Conservation (phyloP, 2,888 invertebrate genomes). For the Diarsia mendica region DNA sequence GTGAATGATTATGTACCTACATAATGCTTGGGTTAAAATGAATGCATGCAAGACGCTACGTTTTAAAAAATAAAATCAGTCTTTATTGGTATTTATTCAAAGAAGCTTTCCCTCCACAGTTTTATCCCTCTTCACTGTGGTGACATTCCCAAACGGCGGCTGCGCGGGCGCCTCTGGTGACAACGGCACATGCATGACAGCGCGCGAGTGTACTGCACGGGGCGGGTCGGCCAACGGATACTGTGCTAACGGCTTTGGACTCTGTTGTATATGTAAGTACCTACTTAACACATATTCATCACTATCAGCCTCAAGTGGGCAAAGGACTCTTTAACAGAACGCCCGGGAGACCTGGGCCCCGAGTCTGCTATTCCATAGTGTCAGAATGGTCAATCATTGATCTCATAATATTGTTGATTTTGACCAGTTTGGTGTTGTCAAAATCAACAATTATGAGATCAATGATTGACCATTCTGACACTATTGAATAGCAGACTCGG, state of each 20-base stretch:
- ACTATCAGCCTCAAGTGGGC: background rate
- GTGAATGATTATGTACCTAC: too few species aligned
- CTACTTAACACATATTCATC: background rate
- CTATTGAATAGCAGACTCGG: too few species aligned
- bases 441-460: too few species aligned
- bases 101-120: slow-evolving; percentile 86
- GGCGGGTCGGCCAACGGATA: slow-evolving; percentile 94
- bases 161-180: slow-evolving; percentile 94
- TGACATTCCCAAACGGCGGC: slow-evolving; percentile 94
- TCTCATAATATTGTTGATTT: too few species aligned
- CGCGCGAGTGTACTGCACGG: slow-evolving; percentile 92
- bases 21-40: too few species aligned
- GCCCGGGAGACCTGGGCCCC: background rate
- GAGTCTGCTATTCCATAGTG: too few species aligned
- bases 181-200: slow-evolving; percentile 94
- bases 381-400: too few species aligned
- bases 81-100: background rate
- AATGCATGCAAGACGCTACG: too few species aligned
- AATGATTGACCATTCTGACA: too few species aligned
- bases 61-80: too few species aligned
- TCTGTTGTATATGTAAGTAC: slow-evolving; percentile 94
- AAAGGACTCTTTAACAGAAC: background rate
- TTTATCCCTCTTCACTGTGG: slow-evolving; percentile 94
- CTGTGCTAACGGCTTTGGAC: slow-evolving; percentile 94
- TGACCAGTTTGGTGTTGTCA: too few species aligned